A percentile compares a stretch with the other conserved stretches of the same genome.
Evolutionary conservation across 30 jellyfish, hydroid and myxozoan genomes (phyloP).

Genomic region (Phacellophora camtschatica): DNA sequence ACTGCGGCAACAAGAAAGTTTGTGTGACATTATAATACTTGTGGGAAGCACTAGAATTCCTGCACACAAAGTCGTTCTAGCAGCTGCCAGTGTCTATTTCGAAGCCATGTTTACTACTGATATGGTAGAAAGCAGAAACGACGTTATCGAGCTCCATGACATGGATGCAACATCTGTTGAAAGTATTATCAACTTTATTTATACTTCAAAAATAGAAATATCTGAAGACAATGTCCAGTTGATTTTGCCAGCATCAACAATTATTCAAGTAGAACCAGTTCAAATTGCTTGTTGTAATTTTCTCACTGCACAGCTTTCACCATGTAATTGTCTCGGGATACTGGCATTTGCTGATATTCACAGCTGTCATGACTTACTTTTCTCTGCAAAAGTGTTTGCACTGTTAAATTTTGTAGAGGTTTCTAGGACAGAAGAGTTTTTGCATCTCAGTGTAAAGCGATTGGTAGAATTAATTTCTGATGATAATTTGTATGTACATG

Average conservation of each 20-base stretch:
- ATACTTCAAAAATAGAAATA: slow-evolving; percentile 68
- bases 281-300: slow-evolving; percentile 73
- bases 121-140: slow-evolving; percentile 69
- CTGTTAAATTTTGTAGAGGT: slow-evolving; percentile 61
- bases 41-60: slow-evolving; percentile 53
- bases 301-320: slow-evolving; percentile 69
- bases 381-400: slow-evolving; percentile 45
- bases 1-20: slow-evolving; percentile 31
- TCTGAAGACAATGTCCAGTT: slow-evolving; percentile 81
- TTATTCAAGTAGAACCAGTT: slow-evolving; percentile 77
- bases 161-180: slow-evolving; percentile 75
- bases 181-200: slow-evolving; percentile 62
- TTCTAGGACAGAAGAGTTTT: slow-evolving; percentile 74
- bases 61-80: slow-evolving; percentile 81
- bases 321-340: slow-evolving; percentile 82
- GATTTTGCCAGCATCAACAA: slow-evolving; percentile 71
- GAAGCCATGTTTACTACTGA: slow-evolving; percentile 92
- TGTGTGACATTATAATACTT: slow-evolving; percentile 71
- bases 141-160: slow-evolving; percentile 62
- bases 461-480: slow-evolving; percentile 50
- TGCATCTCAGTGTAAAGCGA: slow-evolving; percentile 30
- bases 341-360: slow-evolving; percentile 83
- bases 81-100: slow-evolving; percentile 83
- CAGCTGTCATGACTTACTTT: slow-evolving; percentile 49
- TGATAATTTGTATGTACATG: slow-evolving; percentile 61